Percentiles rank a stretch among this genome's conserved stretches.
Evolutionary conservation across 2,113 vertebrate genomes (phyloP).

Genomic region (Xiphias gladius): DNA sequence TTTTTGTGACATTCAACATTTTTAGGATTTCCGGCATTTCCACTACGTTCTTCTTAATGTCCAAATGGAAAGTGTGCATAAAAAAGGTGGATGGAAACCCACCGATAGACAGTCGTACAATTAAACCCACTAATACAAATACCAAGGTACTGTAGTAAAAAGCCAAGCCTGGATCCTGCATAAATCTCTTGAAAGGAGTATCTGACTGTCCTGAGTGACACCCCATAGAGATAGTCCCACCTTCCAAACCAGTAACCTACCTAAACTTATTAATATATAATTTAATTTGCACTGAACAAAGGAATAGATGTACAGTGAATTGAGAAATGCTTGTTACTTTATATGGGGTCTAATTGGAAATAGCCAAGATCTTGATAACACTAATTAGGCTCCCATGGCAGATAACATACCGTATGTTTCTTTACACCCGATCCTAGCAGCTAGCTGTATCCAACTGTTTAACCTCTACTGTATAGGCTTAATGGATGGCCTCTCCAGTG

Average conservation of each 20-base stretch:
- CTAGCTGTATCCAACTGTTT: conserved; percentile 28
- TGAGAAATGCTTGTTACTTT: not conserved
- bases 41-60: too few relatives aligned
- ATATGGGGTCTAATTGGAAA: not conserved
- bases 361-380: conserved; percentile 8
- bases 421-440: not conserved
- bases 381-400: conserved; percentile 1
- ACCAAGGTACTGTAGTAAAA: too few relatives aligned
- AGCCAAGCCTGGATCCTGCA: too few relatives aligned
- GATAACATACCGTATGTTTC: conserved; percentile 20
- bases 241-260: too few relatives aligned
- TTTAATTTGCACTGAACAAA: not conserved
- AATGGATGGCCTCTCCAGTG: conserved; percentile 60
- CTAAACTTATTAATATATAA: not conserved
- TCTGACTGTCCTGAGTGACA: not conserved
- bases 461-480: conserved; percentile 54
- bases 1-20: too few relatives aligned
- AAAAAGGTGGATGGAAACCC: too few relatives aligned
- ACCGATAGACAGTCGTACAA: too few relatives aligned
- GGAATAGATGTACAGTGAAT: not conserved
- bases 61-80: too few relatives aligned
- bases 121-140: too few relatives aligned
- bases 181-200: too few relatives aligned
- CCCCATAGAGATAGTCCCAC: too few relatives aligned
- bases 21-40: too few relatives aligned